Base-by-base conservation (phyloP, 1,140 invertebrate species). In the Brachionus manjavacas region DNA sequence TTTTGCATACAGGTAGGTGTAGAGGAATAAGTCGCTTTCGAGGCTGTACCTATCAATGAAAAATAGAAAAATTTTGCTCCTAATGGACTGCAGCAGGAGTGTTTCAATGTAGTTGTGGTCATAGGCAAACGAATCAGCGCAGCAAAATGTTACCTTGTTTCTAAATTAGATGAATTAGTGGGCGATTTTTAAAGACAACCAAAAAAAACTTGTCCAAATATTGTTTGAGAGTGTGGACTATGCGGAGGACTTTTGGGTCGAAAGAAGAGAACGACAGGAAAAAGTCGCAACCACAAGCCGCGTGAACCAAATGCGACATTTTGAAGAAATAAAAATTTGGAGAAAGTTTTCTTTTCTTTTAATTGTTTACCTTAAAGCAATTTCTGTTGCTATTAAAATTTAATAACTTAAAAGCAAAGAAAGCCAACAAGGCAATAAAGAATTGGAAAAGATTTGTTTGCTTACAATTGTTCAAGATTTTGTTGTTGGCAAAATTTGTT, bases 281-380 rank as follows among this genome's bases (percentile, higher is more conserved):
- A 76, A 76, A 76, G 49, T 76, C 72, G 28, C 72, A 76, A n/a
- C 72, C 72, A 28, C 72, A 76, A 25, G 25, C 72, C 46, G 46
- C 41, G 9, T 76, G 72, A 25, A 43, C 23, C 23, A 76, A 28
- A 76, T 76, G 72, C 46, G 72, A 76, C 72, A 76, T 76, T 60
- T 20, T 60, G n/a, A 60, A 60, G 3, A 20, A 6, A 60, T 20
- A 60, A 60, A 2, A 60, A 20, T 2, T 60, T 60, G 8, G 16
- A 60, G 52, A 60, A 60, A 60, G 43, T 46, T 46, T 46, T 46
- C 43, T 46, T 46, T 46, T 46, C 43, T 46, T 14, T 46, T 46
- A 46, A 46, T 46, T 46, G 43, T 46, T 46, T 46, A 46, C 43
- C 43, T 60, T 20, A 25, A 16, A 60, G 16, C n/a, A 60, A 55